phyloP scores from a whole-genome alignment of 2,888 invertebrate genomes.

The Meta bourneti region DNA sequence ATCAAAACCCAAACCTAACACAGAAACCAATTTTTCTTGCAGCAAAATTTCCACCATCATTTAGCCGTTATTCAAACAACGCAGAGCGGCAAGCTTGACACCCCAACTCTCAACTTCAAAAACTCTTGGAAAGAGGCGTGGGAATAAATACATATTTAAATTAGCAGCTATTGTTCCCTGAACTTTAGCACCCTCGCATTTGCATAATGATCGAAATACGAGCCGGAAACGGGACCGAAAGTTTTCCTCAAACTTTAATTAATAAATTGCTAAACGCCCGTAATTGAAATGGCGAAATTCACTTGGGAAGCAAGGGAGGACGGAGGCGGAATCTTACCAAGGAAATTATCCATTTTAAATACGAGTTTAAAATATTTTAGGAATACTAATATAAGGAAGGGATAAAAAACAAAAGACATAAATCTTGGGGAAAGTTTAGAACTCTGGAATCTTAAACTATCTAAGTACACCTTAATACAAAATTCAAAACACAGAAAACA shows the following conservation, averaged over 20 bases:
- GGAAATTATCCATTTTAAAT: background rate
- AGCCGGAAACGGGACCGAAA: background rate
- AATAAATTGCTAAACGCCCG: conserved; percentile 43
- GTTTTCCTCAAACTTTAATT: conserved; percentile 58
- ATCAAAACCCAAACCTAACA: too few relatives aligned
- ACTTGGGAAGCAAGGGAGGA: background rate
- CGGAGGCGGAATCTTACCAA: background rate
- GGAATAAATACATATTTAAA: conserved; percentile 56
- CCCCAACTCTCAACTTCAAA: background rate
- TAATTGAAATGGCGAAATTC: conserved; percentile 37
- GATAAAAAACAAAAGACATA: too few relatives aligned
- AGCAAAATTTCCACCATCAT: background rate
- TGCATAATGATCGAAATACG: conserved; percentile 58
- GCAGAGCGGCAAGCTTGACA: background rate
- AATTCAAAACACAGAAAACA: too few relatives aligned
- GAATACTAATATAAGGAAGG: too few relatives aligned
- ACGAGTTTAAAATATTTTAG: too few relatives aligned
- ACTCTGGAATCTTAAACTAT: too few relatives aligned
- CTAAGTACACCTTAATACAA: too few relatives aligned
- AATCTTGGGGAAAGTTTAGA: too few relatives aligned
- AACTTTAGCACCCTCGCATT: conserved; percentile 17
- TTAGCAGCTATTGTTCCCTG: conserved; percentile 33
- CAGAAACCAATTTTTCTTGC: too few relatives aligned
- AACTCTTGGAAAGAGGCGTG: background rate
- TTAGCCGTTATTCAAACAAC: background rate